Conservation (phyloP, 2,888 invertebrate species). For the Theretra japonica region DNA sequence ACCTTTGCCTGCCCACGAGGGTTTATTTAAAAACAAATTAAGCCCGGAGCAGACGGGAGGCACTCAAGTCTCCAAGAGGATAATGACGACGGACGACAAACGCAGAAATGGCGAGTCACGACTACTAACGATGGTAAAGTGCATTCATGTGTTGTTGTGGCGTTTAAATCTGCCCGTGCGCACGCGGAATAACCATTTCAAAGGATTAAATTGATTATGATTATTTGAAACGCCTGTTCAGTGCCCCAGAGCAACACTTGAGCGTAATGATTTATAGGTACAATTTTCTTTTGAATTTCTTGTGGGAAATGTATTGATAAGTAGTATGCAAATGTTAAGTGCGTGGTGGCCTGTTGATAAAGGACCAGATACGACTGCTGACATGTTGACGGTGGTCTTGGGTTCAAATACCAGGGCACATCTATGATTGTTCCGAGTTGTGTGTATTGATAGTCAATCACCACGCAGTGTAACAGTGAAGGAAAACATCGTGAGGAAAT, state of each 20-base stretch:
- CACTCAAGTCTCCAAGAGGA: conserved; percentile 61
- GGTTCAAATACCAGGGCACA: too few relatives aligned
- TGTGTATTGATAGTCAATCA: too few relatives aligned
- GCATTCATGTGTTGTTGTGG: conserved; percentile 35
- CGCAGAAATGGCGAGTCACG: conserved; percentile 72
- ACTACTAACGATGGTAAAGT: conserved; percentile 69
- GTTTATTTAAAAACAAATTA: conserved; percentile 81
- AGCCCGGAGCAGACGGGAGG: conserved; percentile 61
- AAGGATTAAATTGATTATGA: conserved; percentile 54
- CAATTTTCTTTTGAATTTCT: neutral
- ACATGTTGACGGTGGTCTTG: too few relatives aligned
- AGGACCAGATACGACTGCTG: too few relatives aligned
- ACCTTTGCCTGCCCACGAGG: conserved; percentile 46
- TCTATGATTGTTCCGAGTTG: too few relatives aligned
- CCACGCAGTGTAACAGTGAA: too few relatives aligned
- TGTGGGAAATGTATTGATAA: neutral
- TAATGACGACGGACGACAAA: conserved; percentile 60
- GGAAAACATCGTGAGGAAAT: too few relatives aligned
- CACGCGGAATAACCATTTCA: conserved; percentile 45
- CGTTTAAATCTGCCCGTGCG: conserved; percentile 55
- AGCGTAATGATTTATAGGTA: neutral
- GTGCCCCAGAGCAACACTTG: conserved; percentile 11
- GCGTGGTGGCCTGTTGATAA: too few relatives aligned
- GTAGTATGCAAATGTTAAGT: neutral
- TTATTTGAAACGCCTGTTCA: conserved; percentile 26